Evolutionary conservation across 2,113 vertebrate genomes (phyloP).

Genomic region (Clarias gariepinus): DNA sequence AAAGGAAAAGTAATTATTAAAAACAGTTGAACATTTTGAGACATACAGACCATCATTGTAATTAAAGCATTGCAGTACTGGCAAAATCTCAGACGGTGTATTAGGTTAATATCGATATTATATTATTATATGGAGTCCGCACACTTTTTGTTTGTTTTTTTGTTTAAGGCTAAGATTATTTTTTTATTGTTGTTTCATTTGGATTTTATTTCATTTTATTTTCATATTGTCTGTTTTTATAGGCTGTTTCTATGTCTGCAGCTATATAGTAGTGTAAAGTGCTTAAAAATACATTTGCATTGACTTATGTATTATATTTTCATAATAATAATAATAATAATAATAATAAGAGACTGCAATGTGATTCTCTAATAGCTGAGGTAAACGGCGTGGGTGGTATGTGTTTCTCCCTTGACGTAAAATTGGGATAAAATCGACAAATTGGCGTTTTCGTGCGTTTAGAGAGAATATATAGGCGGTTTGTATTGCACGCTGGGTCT

Average conservation of each 20-base stretch:
- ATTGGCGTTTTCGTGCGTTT: constrained; percentile 68
- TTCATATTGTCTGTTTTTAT: too few relatives aligned
- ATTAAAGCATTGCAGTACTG: neutral
- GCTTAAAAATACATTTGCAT: too few relatives aligned
- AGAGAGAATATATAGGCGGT: constrained; percentile 45
- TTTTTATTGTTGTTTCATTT: neutral
- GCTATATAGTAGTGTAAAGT: too few relatives aligned
- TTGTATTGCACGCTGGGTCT: constrained; percentile 71
- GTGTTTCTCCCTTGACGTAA: constrained; percentile 52
- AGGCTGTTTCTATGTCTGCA: too few relatives aligned
- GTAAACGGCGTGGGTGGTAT: constrained; percentile 67
- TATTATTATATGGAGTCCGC: neutral
- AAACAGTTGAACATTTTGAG: neutral
- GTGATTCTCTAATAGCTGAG: neutral
- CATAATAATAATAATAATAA: neutral
- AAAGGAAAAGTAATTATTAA: neutral
- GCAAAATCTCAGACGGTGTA: neutral
- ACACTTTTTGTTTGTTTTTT: neutral
- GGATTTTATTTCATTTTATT: neutral
- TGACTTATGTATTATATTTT: too few relatives aligned
- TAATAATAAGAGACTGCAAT: neutral
- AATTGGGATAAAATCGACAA: constrained; percentile 79
- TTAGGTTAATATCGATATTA: neutral
- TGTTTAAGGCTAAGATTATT: neutral
- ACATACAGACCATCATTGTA: neutral